Base-by-base conservation (phyloP, 1,140 invertebrate genomes). In the Nomia melanderi region DNA sequence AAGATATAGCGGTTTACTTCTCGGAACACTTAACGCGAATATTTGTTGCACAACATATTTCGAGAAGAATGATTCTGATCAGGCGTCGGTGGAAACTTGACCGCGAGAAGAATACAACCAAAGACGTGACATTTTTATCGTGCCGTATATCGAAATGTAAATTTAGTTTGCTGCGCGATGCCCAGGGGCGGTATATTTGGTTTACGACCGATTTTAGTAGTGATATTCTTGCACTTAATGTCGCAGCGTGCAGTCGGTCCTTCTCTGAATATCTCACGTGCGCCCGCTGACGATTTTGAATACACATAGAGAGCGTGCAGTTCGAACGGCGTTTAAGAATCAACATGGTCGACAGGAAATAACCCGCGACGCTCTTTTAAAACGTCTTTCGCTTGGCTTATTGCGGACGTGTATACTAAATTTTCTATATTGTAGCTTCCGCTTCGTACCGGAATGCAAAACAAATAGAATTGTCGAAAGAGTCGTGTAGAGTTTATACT, bases 81-180 rank as follows among this genome's bases (percentile, higher is more conserved):
- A 25, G 41, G 44, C 39, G 31, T 56, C 23, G 59, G 53, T 50
- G 39, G 64, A 44, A 60, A 82, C 54, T 47, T 75, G 50, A 60
- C 23, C 29, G 47, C 20, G 23, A 56, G 41, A 67, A 82, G 53
- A 53, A 56, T 33, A 20, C 70, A 31, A 70, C 73, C 73, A 63
- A 67, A 87, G 79, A 87, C 77, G 77, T 86, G 87, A 88, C 85
- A 86, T 85, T 89, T 89, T 89, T 89, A 89, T 89, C 88, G 86
- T 69, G 84, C 80, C 86, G 76, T 89, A 88, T 89, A 89, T 87
- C 84, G 88, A 84, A 88, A 89, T 89, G 87, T 89, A 89, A 89
- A 89, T 89, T 86, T 81, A 84, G 82, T 80, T 81, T 81, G 79
- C 59, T 72, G 72, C 79, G 50, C 62, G 75, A 77, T 70, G 66